phyloP scores from a whole-genome alignment of 2,888 invertebrate genomes.

The Eretmocerus hayati region DNA sequence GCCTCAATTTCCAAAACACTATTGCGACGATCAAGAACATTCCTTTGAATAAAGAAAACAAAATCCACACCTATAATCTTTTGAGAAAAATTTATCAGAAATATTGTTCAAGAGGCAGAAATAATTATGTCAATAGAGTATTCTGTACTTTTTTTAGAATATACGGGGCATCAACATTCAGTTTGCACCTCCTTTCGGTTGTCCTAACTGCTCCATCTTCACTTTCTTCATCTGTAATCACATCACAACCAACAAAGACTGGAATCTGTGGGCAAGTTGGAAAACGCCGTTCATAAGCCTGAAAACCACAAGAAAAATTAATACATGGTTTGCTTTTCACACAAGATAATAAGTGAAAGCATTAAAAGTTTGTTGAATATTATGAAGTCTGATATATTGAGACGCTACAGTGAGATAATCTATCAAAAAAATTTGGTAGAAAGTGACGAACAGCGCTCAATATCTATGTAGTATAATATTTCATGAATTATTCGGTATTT shows the following conservation, averaged over 20 bases:
- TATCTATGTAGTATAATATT: too few relatives aligned
- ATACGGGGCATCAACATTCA: conserved; percentile 91
- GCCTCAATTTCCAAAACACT: conserved; percentile 84
- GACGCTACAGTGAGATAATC: too few relatives aligned
- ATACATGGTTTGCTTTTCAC: too few relatives aligned
- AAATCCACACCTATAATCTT: conserved; percentile 89
- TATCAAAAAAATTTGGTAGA: too few relatives aligned
- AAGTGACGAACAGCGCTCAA: too few relatives aligned
- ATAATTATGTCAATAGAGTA: neutral
- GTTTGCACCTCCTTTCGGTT: conserved; percentile 78
- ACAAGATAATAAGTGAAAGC: too few relatives aligned
- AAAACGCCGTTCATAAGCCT: conserved; percentile 93
- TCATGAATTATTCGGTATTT: too few relatives aligned
- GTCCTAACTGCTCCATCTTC: conserved; percentile 71
- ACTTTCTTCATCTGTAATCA: conserved; percentile 68
- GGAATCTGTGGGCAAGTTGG: conserved; percentile 92
- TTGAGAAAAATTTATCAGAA: conserved; percentile 25
- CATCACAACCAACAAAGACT: conserved; percentile 82
- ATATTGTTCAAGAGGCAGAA: neutral
- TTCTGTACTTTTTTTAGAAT: conserved; percentile 75
- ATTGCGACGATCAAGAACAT: conserved; percentile 70
- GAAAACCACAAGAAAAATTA: conserved; percentile 24
- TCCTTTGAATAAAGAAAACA: conserved; percentile 86
- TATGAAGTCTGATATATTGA: too few relatives aligned
- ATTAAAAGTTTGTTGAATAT: too few relatives aligned